A percentile compares a stretch with the other conserved stretches of the same genome.
These are phyloP conservation scores for Platichthys stellatus DNA, from an alignment of 2,113 vertebrate genomes.

Conservation along the genomic window DNA sequence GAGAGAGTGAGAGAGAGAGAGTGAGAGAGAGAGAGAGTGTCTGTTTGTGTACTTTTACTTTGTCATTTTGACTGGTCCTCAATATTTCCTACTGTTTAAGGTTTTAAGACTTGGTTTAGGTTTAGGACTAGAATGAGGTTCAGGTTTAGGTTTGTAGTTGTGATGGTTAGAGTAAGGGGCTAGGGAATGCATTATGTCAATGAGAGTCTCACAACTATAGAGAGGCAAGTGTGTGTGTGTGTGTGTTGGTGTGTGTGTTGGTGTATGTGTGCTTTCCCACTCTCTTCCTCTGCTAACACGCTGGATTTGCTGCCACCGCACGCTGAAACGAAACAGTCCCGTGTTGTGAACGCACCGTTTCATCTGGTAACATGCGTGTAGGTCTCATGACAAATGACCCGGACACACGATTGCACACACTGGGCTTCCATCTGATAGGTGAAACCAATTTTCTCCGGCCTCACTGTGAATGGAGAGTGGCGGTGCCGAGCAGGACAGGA, in stretches of 20 bases:
- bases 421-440: slow-evolving; percentile 52
- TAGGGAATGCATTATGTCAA: no score
- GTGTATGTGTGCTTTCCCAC: neutral
- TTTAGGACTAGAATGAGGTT: no score
- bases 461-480: slow-evolving; percentile 62
- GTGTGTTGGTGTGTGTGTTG: neutral
- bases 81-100: no score
- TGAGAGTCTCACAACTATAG: no score
- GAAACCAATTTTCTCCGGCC: slow-evolving; percentile 64
- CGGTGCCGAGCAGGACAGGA: slow-evolving; percentile 68
- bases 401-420: slow-evolving; percentile 44
- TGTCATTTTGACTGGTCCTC: no score
- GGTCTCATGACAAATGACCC: slow-evolving; percentile 12
- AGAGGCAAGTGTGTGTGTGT: neutral
- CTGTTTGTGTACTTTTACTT: no score
- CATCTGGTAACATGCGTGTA: slow-evolving; percentile 4
- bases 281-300: neutral
- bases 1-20: no score
- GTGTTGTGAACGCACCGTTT: neutral
- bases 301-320: neutral
- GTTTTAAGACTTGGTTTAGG: no score
- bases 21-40: no score
- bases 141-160: no score
- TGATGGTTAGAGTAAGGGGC: no score
- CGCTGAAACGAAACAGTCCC: neutral